Evolutionary conservation across 2,113 vertebrate genomes (phyloP).

Genomic region (Sigmodon hispidus): DNA sequence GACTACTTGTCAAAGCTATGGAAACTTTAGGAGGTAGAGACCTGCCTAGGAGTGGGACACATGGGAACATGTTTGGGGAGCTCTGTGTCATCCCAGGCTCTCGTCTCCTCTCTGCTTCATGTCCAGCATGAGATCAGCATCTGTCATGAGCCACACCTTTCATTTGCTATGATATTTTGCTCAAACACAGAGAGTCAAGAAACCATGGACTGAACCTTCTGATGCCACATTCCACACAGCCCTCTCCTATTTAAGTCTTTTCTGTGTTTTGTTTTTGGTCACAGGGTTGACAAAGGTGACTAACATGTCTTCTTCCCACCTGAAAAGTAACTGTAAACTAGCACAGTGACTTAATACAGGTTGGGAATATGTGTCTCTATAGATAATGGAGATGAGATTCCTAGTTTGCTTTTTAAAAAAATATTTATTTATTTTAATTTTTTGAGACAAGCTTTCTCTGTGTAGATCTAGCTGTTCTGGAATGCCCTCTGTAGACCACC

Average conservation of each 20-base stretch:
- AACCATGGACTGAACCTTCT: background rate
- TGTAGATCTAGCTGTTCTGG: background rate
- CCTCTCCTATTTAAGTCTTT: background rate
- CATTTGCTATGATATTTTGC: background rate
- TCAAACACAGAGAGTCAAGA: background rate
- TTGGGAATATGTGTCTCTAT: background rate
- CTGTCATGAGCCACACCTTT: background rate
- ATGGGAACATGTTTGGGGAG: background rate
- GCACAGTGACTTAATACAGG: background rate
- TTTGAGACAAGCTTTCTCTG: background rate
- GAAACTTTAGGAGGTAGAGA: background rate
- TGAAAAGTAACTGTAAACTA: background rate
- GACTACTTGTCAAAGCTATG: background rate
- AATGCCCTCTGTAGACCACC: background rate
- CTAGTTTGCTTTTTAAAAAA: background rate
- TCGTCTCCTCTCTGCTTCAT: background rate
- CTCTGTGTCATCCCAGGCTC: background rate
- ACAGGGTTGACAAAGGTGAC: background rate
- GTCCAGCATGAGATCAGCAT: background rate
- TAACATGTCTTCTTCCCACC: background rate
- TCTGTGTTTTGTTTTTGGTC: background rate
- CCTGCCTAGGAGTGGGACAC: no score
- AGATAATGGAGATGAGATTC: background rate
- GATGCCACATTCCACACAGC: background rate
- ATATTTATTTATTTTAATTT: background rate